These are phyloP conservation scores for Eptesicus fuscus DNA, from an alignment of 2,113 vertebrate species.

Conservation along the genomic window DNA sequence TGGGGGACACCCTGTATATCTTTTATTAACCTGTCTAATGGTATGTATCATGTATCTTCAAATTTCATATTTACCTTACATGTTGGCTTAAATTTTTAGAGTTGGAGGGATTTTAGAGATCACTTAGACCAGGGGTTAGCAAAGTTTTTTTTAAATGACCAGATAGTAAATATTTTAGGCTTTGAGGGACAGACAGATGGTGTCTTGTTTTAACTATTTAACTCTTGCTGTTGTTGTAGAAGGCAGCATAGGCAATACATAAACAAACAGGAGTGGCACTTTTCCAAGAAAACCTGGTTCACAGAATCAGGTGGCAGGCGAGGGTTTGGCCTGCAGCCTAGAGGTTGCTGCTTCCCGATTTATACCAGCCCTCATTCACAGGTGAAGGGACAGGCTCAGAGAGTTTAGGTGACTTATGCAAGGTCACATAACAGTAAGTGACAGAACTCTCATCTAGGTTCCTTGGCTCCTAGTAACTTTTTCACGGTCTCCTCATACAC, in stretches of 20 bases:
- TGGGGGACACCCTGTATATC: background rate
- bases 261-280: background rate
- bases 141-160: background rate
- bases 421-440: background rate
- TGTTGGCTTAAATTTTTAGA: constrained; percentile 12
- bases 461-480: background rate
- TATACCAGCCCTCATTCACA: background rate
- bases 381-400: background rate
- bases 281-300: background rate
- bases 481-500: background rate
- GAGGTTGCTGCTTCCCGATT: background rate
- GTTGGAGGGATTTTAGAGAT: background rate
- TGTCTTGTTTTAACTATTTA: background rate
- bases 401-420: background rate
- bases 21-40: background rate
- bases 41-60: background rate
- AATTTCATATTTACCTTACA: background rate
- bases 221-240: background rate
- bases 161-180: background rate
- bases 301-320: background rate
- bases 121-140: background rate
- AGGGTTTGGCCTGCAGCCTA: background rate
- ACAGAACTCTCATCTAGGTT: background rate
- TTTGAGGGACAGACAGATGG: background rate
- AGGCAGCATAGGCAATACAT: background rate